Evolutionary conservation across 2,113 vertebrate species (phyloP).

Genomic region (Xerus inauris): DNA sequence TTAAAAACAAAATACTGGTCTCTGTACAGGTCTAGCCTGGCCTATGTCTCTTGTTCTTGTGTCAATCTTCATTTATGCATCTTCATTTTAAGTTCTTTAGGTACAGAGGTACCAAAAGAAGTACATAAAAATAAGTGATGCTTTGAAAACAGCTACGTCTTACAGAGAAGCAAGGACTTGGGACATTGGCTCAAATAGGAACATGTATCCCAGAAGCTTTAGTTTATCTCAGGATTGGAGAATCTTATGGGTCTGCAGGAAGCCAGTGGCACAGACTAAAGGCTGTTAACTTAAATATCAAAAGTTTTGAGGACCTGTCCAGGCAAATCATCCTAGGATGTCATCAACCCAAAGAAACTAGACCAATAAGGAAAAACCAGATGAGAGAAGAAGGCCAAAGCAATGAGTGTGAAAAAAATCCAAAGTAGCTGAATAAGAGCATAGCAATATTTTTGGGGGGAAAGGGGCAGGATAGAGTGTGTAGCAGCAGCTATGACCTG

Average conservation of each 20-base stretch:
- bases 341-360: background rate
- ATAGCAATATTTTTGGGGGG: accelerated
- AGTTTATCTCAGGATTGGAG: background rate
- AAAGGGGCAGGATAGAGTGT: background rate
- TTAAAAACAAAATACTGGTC: background rate
- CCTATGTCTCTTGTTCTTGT: background rate
- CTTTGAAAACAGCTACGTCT: background rate
- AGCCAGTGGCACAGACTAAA: background rate
- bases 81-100: background rate
- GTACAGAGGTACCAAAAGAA: background rate
- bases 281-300: background rate
- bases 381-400: background rate
- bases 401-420: background rate
- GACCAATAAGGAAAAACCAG: background rate
- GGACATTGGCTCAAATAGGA: background rate
- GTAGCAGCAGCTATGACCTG: background rate
- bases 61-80: background rate
- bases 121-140: background rate
- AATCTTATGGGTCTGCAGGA: background rate
- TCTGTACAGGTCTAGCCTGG: background rate
- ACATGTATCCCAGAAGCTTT: background rate
- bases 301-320: background rate
- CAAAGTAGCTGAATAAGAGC: background rate
- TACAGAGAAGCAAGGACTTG: background rate
- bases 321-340: background rate